Evolutionary conservation across 2,797 vertebrate genomes (phyloP).

Genomic region (Melanotaenia boesemani): DNA sequence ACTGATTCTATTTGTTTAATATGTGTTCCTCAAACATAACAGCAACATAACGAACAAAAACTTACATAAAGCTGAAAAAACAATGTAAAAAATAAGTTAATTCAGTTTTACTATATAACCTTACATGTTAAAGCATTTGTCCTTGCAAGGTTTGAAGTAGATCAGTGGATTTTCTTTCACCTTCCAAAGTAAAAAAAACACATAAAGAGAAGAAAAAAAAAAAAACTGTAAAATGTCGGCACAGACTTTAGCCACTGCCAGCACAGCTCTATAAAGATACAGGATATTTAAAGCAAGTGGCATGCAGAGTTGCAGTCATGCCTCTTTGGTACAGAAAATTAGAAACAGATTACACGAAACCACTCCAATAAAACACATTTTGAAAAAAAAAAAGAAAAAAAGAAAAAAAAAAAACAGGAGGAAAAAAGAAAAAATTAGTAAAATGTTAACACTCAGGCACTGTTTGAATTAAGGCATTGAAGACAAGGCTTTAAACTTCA

Average conservation of each 20-base stretch:
- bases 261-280: slow-evolving; percentile 27
- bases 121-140: background rate
- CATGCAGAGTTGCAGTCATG: slow-evolving; percentile 6
- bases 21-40: no score
- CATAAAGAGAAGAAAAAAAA: slow-evolving; percentile 2
- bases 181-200: slow-evolving; percentile 20
- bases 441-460: no score
- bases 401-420: no score
- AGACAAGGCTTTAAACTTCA: no score
- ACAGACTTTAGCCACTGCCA: slow-evolving; percentile 30
- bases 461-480: no score
- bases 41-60: background rate
- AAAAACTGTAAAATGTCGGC: slow-evolving; percentile 16
- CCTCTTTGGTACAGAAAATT: slow-evolving; percentile 5
- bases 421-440: background rate
- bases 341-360: background rate
- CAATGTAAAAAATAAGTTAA: slow-evolving; percentile 36
- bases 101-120: background rate
- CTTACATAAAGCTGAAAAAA: background rate
- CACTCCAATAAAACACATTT: no score
- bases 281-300: slow-evolving; percentile 39
- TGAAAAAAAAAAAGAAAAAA: no score
- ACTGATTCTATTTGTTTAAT: background rate
- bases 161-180: background rate
- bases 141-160: slow-evolving; percentile 1